These are phyloP conservation scores for Miltochrista miniata DNA, from an alignment of 2,888 invertebrate species.

Conservation along the genomic window DNA sequence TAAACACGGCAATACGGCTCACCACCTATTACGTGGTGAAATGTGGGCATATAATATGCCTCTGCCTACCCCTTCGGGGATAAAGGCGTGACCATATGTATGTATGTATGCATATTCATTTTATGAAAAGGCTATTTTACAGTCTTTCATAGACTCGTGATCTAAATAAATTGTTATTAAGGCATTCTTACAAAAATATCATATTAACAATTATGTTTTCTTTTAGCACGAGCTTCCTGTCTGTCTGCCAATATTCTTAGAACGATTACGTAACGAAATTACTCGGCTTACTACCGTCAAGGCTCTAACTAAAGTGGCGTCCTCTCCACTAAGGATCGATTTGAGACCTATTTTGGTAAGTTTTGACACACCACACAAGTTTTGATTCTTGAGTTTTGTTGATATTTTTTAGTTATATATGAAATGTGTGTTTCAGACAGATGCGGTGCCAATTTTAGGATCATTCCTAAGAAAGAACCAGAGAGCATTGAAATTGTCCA, in stretches of 20 bases:
- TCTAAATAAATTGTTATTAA: no score
- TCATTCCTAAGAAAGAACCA: constrained; percentile 98
- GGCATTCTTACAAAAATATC: no score
- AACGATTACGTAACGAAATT: constrained; percentile 97
- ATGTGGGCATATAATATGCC: no score
- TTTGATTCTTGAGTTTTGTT: no score
- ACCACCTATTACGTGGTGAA: no score
- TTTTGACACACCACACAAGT: constrained; percentile 18
- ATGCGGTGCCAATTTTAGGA: constrained; percentile 95
- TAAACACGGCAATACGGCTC: no score
- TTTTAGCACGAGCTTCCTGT: constrained; percentile 87
- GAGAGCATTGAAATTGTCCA: constrained; percentile 95
- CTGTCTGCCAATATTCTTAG: constrained; percentile 97
- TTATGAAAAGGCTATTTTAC: no score
- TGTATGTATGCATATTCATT: no score
- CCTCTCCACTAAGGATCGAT: constrained; percentile 93
- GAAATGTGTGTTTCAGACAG: constrained; percentile 83
- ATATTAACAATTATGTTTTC: background rate
- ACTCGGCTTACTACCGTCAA: constrained; percentile 98
- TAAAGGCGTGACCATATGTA: no score
- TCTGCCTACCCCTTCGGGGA: no score
- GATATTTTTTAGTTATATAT: background rate
- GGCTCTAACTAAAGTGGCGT: constrained; percentile 96
- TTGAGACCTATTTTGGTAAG: constrained; percentile 90
- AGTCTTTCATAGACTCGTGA: no score